Percentiles rank a stretch among this genome's conserved stretches.
These are phyloP conservation scores for Heterotilapia buettikoferi DNA, from an alignment of 2,113 vertebrate genomes.

Conservation along the genomic window DNA sequence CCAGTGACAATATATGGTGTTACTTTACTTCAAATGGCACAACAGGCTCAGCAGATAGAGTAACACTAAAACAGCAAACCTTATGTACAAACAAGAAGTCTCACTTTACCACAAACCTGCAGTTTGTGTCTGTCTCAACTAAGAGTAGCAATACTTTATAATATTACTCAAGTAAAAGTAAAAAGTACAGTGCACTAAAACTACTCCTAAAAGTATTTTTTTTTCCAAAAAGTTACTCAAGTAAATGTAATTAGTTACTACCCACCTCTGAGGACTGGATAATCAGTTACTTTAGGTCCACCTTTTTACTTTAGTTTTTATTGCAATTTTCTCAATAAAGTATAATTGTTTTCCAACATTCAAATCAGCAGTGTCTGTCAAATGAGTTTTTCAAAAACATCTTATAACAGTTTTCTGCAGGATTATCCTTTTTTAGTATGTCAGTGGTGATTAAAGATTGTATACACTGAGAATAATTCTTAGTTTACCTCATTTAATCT, in stretches of 20 bases:
- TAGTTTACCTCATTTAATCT: background rate
- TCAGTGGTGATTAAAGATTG: background rate
- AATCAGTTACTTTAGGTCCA: background rate
- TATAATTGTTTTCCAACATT: background rate
- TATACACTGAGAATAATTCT: background rate
- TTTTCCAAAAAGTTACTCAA: background rate
- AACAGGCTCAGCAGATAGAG: too few species aligned
- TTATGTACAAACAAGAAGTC: too few species aligned
- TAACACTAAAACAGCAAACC: too few species aligned
- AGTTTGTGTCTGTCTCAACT: background rate
- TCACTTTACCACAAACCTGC: too few species aligned
- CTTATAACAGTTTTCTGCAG: background rate
- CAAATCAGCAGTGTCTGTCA: slow-evolving; percentile 27
- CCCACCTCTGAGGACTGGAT: background rate
- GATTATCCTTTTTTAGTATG: background rate
- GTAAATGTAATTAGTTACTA: background rate
- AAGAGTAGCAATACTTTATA: background rate
- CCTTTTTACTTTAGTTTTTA: background rate
- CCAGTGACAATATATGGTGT: too few species aligned
- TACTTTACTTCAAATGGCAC: too few species aligned
- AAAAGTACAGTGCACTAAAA: background rate
- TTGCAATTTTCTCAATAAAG: background rate
- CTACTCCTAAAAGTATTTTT: background rate
- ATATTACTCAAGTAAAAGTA: background rate
- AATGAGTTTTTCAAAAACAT: slow-evolving; percentile 41